Conservation (phyloP, 2,113 vertebrate species). For the Okapia johnstoni region DNA sequence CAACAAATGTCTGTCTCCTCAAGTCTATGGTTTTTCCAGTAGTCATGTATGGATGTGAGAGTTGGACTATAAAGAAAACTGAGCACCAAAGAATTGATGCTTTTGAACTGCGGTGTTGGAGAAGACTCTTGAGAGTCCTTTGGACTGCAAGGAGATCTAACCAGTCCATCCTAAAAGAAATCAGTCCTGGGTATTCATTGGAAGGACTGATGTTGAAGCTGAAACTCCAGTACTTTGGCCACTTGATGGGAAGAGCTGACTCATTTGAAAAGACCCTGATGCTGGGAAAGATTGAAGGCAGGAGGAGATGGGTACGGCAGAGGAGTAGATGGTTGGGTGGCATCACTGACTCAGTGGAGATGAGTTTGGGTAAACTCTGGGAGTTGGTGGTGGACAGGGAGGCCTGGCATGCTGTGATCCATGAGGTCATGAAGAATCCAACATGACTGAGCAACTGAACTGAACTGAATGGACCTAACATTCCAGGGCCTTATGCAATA, state of each 20-base stretch:
- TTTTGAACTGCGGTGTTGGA: not conserved
- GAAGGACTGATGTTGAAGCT: not conserved
- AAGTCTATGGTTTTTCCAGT: not conserved
- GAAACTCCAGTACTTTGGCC: not conserved
- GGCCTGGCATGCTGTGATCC: not conserved
- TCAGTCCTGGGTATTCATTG: not conserved
- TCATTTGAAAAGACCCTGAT: not conserved
- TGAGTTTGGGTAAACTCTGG: not conserved
- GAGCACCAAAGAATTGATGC: fast-evolving
- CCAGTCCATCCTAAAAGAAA: not conserved
- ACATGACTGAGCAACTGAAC: fast-evolving
- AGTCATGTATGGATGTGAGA: not conserved
- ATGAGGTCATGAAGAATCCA: fast-evolving
- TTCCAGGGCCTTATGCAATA: not conserved
- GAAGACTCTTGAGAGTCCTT: not conserved
- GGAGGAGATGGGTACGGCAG: not conserved
- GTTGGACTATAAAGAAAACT: not conserved
- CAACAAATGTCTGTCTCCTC: not conserved
- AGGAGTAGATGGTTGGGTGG: not conserved
- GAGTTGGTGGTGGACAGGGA: not conserved
- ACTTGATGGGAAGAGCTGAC: not conserved
- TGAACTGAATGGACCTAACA: not conserved
- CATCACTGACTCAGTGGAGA: not conserved
- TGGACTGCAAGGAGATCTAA: not conserved
- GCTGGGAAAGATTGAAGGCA: not conserved